phyloP scores from a whole-genome alignment of 2,113 vertebrate genomes.

The Xiphorhynchus elegans region DNA sequence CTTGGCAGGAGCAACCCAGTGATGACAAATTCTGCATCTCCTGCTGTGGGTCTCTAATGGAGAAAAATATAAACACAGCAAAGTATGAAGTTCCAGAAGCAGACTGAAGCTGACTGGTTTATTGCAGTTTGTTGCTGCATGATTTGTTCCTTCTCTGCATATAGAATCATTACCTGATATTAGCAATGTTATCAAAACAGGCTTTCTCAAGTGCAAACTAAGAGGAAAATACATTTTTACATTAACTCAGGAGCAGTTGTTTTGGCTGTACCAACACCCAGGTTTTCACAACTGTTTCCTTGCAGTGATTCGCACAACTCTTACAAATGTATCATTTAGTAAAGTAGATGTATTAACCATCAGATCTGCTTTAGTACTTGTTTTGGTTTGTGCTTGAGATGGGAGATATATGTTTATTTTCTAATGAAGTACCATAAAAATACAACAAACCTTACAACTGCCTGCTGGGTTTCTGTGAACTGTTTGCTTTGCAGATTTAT shows the following conservation, averaged over 20 bases:
- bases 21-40: neutral
- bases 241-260: neutral
- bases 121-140: neutral
- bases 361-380: neutral
- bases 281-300: neutral
- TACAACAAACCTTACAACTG: neutral
- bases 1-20: neutral
- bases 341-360: neutral
- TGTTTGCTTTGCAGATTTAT: constrained; percentile 15
- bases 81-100: neutral
- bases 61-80: constrained; percentile 29
- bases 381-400: neutral
- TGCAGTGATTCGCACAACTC: neutral
- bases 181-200: neutral
- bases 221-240: neutral
- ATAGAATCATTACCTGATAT: neutral
- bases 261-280: neutral
- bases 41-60: constrained; percentile 14
- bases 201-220: neutral
- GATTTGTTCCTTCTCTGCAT: neutral
- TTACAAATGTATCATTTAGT: neutral
- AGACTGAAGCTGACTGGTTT: constrained; percentile 7
- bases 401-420: neutral
- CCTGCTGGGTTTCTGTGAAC: constrained; percentile 19
- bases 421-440: neutral